Evolutionary conservation across 2,797 vertebrate species (phyloP).

Genomic region (Rhinophrynus dorsalis): DNA sequence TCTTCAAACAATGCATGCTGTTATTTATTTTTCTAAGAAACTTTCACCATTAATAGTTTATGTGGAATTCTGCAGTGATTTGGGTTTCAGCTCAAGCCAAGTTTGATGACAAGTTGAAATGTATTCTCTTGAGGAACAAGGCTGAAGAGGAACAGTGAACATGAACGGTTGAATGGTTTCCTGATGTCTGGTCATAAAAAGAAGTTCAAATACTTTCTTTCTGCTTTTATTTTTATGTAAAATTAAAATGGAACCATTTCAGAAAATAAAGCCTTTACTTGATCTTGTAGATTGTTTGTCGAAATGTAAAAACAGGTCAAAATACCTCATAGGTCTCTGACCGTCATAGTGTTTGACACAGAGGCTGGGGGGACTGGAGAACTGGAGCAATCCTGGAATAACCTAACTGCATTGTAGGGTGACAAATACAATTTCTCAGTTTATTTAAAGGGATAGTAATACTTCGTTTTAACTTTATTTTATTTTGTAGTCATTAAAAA

Average conservation of each 20-base stretch:
- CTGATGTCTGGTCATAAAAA: constrained; percentile 39
- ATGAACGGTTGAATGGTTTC: constrained; percentile 34
- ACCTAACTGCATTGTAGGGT: too few species aligned
- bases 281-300: constrained; percentile 11
- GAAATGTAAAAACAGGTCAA: not conserved
- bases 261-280: constrained; percentile 23
- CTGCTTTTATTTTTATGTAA: constrained; percentile 1
- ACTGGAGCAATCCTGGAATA: too few species aligned
- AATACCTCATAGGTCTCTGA: not conserved
- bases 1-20: too few species aligned
- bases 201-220: constrained; percentile 35
- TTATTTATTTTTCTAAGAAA: not conserved
- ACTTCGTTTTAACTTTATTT: too few species aligned
- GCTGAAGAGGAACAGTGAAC: constrained; percentile 31
- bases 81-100: constrained; percentile 1
- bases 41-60: not conserved
- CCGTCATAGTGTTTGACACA: too few species aligned
- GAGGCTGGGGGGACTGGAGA: too few species aligned
- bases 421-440: too few species aligned
- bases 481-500: too few species aligned
- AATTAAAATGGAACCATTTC: not conserved
- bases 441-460: too few species aligned
- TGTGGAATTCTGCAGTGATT: constrained; percentile 2
- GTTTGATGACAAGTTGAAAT: constrained; percentile 37
- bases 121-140: constrained; percentile 24